A percentile compares a stretch with the other conserved stretches of the same genome.
phyloP scores from a whole-genome alignment of 2,113 vertebrate species.

The Lagenorhynchus albirostris region DNA sequence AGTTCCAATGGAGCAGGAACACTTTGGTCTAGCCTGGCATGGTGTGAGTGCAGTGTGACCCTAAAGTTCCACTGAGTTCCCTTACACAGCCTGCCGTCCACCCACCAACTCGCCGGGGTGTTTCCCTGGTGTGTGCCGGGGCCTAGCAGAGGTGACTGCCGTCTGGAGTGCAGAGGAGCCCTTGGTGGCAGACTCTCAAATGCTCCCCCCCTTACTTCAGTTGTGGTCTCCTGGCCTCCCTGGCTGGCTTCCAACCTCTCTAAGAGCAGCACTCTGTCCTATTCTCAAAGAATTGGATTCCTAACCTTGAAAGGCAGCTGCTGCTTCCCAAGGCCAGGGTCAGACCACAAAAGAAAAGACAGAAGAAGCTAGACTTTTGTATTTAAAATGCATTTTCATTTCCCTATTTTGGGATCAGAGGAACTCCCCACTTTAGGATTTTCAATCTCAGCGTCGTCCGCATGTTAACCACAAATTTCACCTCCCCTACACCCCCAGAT shows the following conservation, averaged over 20 bases:
- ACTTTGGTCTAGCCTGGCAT: neutral
- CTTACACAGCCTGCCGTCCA: neutral
- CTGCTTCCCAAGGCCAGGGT: neutral
- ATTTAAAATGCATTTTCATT: neutral
- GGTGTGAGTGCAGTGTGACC: neutral
- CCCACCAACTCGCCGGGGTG: rapidly evolving
- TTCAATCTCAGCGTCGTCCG: neutral
- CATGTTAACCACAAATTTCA: neutral
- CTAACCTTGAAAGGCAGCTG: neutral
- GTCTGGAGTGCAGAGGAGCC: neutral
- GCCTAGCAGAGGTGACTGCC: neutral
- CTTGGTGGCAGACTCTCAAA: neutral
- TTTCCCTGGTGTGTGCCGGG: neutral
- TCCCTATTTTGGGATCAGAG: neutral
- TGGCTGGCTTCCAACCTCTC: neutral
- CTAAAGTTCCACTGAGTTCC: neutral
- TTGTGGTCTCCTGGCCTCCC: neutral
- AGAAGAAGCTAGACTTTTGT: neutral
- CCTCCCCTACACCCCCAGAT: rapidly evolving
- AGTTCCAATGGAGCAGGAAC: neutral
- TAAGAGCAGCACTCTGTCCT: neutral
- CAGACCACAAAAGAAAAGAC: neutral
- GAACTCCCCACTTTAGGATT: neutral
- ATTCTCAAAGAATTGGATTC: neutral
- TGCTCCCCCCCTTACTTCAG: neutral